A percentile compares a stretch with the other conserved stretches of the same genome.
Evolutionary conservation across 1,140 invertebrate genomes (phyloP).

Genomic region (Bombus soroeensis): DNA sequence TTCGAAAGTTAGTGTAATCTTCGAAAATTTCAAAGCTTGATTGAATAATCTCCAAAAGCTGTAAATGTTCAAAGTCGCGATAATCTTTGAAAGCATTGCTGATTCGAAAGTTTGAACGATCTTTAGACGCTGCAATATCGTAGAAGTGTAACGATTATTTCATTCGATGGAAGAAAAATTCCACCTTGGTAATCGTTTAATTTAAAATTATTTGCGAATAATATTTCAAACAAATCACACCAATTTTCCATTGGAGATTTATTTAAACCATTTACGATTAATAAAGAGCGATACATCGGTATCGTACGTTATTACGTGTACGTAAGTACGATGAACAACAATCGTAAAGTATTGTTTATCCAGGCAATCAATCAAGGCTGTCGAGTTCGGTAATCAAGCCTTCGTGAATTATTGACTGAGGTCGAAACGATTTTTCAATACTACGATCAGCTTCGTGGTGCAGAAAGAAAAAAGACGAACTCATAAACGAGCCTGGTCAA

Average conservation of each 20-base stretch:
- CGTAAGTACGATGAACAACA: neutral
- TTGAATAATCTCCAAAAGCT: neutral
- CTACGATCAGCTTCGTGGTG: neutral
- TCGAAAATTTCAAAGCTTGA: neutral
- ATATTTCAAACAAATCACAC: neutral
- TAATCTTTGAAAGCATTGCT: neutral
- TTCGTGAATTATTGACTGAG: constrained; percentile 28
- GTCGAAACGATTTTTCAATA: constrained; percentile 30
- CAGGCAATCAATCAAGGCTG: neutral
- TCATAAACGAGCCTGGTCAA: constrained; percentile 35
- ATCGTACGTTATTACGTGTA: neutral
- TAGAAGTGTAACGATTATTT: neutral
- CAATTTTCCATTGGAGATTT: neutral
- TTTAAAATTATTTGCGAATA: neutral
- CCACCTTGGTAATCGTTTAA: neutral
- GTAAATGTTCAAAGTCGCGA: neutral
- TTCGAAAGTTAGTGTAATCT: neutral
- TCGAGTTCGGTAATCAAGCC: neutral
- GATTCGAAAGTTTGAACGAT: neutral
- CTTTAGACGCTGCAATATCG: too few species aligned
- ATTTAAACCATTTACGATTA: neutral
- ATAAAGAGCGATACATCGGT: neutral
- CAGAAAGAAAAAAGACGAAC: neutral
- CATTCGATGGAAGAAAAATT: neutral
- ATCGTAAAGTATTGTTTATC: constrained; percentile 11